Percentiles rank a stretch among this genome's conserved stretches.
phyloP scores from a whole-genome alignment of 2,113 vertebrate species.

The Mormyrus lacerda region DNA sequence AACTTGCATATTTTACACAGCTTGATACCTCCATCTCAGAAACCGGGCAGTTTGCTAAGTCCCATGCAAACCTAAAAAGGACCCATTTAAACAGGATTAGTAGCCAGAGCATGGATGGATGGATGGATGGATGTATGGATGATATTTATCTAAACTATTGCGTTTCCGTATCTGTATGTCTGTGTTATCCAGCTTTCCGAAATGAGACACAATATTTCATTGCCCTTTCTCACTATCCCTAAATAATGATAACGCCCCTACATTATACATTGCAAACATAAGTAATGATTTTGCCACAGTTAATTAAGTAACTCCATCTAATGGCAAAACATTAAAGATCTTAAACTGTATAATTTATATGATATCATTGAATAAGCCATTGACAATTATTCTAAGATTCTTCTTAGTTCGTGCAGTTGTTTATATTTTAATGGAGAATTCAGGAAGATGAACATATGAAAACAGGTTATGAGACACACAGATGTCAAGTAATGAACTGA shows the following conservation, averaged over 20 bases:
- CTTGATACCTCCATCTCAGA: background rate
- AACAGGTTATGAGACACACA: background rate
- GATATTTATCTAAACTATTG: background rate
- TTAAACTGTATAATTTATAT: background rate
- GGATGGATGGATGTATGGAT: background rate
- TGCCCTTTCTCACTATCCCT: background rate
- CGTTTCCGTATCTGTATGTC: background rate
- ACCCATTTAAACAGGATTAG: background rate
- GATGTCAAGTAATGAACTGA: constrained; percentile 16
- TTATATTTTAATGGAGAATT: background rate
- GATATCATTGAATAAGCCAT: background rate
- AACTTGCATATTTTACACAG: background rate
- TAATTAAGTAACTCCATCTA: background rate
- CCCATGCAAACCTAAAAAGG: background rate
- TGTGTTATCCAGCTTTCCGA: background rate
- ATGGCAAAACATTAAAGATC: background rate
- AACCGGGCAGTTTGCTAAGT: background rate
- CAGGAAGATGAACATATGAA: background rate
- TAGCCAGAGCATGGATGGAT: background rate
- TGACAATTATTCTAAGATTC: background rate
- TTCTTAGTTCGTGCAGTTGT: background rate
- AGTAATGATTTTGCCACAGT: background rate
- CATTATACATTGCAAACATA: background rate
- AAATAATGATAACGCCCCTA: background rate
- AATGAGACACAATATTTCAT: background rate